These are phyloP conservation scores for Tachysurus fulvidraco DNA, from an alignment of 2,113 vertebrate genomes.

Conservation along the genomic window DNA sequence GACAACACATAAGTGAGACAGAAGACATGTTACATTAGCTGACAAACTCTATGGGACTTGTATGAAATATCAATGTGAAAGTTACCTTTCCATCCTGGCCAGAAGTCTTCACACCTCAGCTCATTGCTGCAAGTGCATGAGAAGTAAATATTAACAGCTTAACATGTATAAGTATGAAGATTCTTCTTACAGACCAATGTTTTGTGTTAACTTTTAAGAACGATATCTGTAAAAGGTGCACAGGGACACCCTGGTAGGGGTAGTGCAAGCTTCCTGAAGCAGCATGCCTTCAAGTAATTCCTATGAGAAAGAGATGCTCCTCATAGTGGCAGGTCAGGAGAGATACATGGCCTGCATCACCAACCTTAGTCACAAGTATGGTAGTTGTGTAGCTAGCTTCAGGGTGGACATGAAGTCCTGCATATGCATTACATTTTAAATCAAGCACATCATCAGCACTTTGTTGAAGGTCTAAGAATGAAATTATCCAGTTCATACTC, in stretches of 20 bases:
- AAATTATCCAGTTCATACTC: not conserved
- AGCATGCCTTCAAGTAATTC: not conserved
- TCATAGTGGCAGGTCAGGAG: not conserved
- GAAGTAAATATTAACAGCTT: not conserved
- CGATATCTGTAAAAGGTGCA: not conserved
- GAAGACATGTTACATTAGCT: not conserved
- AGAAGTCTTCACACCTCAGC: slow-evolving; percentile 76
- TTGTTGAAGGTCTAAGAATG: not conserved
- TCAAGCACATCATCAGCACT: not conserved
- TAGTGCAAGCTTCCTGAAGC: not conserved
- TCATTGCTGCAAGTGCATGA: slow-evolving; percentile 70
- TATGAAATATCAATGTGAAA: not conserved
- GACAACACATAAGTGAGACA: not conserved
- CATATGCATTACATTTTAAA: not conserved
- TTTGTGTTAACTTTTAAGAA: not conserved
- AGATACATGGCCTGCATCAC: not conserved
- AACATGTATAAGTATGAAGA: not conserved
- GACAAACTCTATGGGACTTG: not conserved
- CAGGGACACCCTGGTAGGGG: not conserved
- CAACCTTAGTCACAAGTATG: not conserved
- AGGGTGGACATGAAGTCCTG: not conserved
- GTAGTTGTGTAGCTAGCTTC: not conserved
- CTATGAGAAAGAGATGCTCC: not conserved
- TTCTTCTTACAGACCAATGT: not conserved
- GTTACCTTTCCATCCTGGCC: slow-evolving; percentile 75